Conservation (phyloP, 2,113 vertebrate species). For the Pluvianellus socialis region DNA sequence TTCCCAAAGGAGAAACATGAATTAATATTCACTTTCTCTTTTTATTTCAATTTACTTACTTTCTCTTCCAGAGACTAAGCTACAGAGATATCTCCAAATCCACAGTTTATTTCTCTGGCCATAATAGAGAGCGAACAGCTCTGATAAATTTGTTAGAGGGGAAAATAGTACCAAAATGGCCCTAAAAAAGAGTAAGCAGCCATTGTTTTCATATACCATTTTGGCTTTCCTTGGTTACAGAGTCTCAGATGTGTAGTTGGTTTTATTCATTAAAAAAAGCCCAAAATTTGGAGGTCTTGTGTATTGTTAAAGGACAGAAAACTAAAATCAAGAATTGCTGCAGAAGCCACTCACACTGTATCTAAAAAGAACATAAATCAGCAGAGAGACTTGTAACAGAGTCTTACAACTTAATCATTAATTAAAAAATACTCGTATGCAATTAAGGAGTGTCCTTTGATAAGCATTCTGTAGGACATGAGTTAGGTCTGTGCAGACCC, state of each 20-base stretch:
- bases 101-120: background rate
- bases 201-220: background rate
- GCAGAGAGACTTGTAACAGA: background rate
- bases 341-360: background rate
- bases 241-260: background rate
- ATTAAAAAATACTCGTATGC: background rate
- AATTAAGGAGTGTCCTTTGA: background rate
- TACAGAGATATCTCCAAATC: background rate
- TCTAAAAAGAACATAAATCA: background rate
- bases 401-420: background rate
- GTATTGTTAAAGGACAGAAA: background rate
- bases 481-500: background rate
- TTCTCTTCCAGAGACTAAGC: background rate
- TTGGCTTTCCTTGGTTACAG: background rate
- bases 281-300: background rate
- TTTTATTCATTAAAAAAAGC: background rate
- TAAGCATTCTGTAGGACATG: background rate
- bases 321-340: background rate
- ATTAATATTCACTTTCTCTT: slow-evolving; percentile 4
- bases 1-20: background rate
- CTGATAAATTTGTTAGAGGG: background rate
- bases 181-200: background rate
- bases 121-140: background rate
- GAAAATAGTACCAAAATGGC: background rate
- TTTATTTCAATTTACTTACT: background rate